These are phyloP conservation scores for Urocyon cinereoargenteus DNA, from an alignment of 2,797 vertebrate species.

Conservation along the genomic window DNA sequence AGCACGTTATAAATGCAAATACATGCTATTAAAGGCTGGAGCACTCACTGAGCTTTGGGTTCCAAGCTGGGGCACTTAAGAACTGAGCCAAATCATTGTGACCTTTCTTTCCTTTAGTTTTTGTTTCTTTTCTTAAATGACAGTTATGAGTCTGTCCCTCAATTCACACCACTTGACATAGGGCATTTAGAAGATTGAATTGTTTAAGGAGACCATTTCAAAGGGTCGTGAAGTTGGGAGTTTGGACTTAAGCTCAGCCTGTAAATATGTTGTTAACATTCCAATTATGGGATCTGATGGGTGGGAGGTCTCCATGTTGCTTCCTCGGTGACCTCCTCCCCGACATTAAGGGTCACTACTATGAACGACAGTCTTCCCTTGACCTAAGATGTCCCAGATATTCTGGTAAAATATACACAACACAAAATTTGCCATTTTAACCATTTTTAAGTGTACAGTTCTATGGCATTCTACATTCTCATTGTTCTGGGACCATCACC, in stretches of 20 bases:
- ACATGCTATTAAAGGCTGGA: neutral
- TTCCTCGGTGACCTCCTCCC: conserved; percentile 60
- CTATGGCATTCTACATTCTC: neutral
- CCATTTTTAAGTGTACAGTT: neutral
- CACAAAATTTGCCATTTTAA: neutral
- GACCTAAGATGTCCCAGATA: neutral
- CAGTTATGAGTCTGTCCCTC: conserved; percentile 73
- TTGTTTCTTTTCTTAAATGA: conserved; percentile 69
- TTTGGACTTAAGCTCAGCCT: conserved; percentile 62
- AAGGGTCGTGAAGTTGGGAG: conserved; percentile 58
- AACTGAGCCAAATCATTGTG: conserved; percentile 61
- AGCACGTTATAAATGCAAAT: conserved; percentile 38
- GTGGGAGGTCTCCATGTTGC: conserved; percentile 56
- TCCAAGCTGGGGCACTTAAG: conserved; percentile 51
- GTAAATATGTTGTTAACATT: conserved; percentile 78
- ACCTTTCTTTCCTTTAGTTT: neutral
- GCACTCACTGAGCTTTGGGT: conserved; percentile 24
- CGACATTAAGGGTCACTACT: neutral
- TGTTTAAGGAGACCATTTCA: conserved; percentile 80
- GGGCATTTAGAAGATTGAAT: conserved; percentile 73
- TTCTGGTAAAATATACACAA: neutral
- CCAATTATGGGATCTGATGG: conserved; percentile 53
- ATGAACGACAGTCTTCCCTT: neutral
- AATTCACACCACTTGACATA: conserved; percentile 47
- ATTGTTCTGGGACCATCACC: neutral